Conservation (phyloP, 2,113 vertebrate genomes). For the Oryzias melastigma region DNA sequence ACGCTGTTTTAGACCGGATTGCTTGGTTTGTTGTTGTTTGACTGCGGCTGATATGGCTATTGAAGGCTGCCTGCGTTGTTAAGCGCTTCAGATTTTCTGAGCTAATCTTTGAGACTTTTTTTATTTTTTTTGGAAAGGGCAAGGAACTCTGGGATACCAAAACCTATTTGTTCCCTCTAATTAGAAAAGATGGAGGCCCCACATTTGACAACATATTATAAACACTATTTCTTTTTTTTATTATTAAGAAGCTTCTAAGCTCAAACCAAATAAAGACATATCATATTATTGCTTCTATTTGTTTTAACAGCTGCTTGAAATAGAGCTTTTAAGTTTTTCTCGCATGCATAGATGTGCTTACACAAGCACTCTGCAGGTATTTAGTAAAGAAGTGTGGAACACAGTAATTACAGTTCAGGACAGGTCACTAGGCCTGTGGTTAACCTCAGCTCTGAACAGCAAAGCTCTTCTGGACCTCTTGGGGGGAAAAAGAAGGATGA, state of each 20-base stretch:
- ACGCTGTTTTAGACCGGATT: conserved; percentile 24
- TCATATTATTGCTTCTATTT: background rate
- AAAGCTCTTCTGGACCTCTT: conserved; percentile 57
- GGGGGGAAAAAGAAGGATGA: conserved; percentile 45
- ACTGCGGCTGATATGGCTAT: conserved; percentile 16
- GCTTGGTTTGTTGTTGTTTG: conserved; percentile 22
- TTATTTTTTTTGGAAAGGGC: conserved; percentile 4
- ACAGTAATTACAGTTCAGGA: conserved; percentile 60
- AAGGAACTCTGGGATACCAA: conserved; percentile 40
- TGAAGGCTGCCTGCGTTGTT: conserved; percentile 22
- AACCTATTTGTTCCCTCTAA: conserved; percentile 1
- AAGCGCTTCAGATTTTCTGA: background rate
- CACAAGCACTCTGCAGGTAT: conserved; percentile 13
- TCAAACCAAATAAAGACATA: background rate
- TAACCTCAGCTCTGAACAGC: conserved; percentile 57
- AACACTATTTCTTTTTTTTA: background rate
- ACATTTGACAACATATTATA: background rate
- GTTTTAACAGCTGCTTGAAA: background rate
- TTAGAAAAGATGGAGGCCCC: background rate
- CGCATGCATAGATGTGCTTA: conserved; percentile 9
- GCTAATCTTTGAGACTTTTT: conserved; percentile 27
- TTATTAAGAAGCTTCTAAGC: background rate
- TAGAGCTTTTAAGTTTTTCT: conserved; percentile 5
- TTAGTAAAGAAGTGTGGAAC: conserved; percentile 37
- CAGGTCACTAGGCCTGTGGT: conserved; percentile 51